Conservation (phyloP, 2,888 invertebrate species). For the Apocheima hispidaria region DNA sequence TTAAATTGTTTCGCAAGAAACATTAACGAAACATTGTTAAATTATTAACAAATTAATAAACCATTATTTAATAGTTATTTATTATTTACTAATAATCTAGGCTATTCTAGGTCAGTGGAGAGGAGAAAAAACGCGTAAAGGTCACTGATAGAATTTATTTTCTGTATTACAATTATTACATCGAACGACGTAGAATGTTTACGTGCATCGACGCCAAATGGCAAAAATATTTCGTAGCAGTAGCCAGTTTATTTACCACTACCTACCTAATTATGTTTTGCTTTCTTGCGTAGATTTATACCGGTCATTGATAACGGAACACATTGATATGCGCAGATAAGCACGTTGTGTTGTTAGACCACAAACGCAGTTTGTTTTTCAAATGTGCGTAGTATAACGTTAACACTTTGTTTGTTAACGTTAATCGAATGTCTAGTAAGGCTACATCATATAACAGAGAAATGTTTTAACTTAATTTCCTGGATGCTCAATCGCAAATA, state of each 20-base stretch:
- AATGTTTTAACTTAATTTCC: constrained; percentile 6
- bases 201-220: constrained; percentile 19
- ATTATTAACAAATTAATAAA: neutral
- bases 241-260: constrained; percentile 32
- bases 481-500: neutral
- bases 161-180: constrained; percentile 8
- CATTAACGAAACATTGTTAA: constrained; percentile 30
- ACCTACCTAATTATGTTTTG: constrained; percentile 20
- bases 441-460: neutral
- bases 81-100: no score
- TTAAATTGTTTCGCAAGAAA: constrained; percentile 50
- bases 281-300: constrained; percentile 22
- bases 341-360: neutral
- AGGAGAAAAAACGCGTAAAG: neutral
- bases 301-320: constrained; percentile 21
- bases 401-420: neutral
- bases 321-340: constrained; percentile 7
- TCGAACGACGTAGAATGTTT: constrained; percentile 23
- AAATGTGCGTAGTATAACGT: constrained; percentile 13
- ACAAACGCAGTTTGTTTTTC: constrained; percentile 13
- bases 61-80: neutral
- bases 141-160: constrained; percentile 17
- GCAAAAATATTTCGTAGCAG: constrained; percentile 40
- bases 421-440: neutral
- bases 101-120: neutral